phyloP scores from a whole-genome alignment of 1,140 invertebrate species.

The Drosophila ercepeae region DNA sequence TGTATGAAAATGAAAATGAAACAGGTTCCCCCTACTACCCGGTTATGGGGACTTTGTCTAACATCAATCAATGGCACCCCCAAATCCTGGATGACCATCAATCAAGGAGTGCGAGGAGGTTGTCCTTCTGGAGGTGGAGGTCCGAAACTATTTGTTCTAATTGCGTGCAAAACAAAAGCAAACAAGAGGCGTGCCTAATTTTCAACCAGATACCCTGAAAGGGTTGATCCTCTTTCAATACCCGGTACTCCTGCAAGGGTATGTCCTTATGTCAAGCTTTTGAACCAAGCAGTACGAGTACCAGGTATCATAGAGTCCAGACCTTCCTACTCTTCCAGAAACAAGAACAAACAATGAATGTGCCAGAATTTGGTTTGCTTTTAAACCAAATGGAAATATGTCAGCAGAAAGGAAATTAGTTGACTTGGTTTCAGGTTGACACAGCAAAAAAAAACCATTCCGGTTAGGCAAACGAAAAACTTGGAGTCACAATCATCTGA shows the following conservation, averaged over 20 bases:
- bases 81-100: conserved; percentile 42
- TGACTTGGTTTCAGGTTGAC: conserved; percentile 12
- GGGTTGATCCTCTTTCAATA: not conserved
- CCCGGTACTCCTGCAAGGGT: too few relatives aligned
- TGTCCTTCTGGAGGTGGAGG: not conserved
- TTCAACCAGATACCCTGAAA: conserved; percentile 2
- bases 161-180: conserved; percentile 24
- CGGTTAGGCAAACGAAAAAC: too few relatives aligned
- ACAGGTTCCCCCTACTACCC: not conserved
- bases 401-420: conserved; percentile 56
- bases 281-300: not conserved
- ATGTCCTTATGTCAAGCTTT: not conserved
- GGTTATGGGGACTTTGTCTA: not conserved
- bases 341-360: conserved; percentile 46
- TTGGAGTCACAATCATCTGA: not conserved
- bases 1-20: not conserved
- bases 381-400: conserved; percentile 65
- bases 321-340: not conserved
- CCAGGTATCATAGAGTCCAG: not conserved
- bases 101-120: conserved; percentile 34
- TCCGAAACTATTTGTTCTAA: conserved; percentile 67
- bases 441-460: not conserved
- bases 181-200: conserved; percentile 47
- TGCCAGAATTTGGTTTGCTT: conserved; percentile 61
- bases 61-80: conserved; percentile 56